Evolutionary conservation across 53 echinoderm and acorn worm species (phyloP).

Genomic region (Crossaster papposus): DNA sequence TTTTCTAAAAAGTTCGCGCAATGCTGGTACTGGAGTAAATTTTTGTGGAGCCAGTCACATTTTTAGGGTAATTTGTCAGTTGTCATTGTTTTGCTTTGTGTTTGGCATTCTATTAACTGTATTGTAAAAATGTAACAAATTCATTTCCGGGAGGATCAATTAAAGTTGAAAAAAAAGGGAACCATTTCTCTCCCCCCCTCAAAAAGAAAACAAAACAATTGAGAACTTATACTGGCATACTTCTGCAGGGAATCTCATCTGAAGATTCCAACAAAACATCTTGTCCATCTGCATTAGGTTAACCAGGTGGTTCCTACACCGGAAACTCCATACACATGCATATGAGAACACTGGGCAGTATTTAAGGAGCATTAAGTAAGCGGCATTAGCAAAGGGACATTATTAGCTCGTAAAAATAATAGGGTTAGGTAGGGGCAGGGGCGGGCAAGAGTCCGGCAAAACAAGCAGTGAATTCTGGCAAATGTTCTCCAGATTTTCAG

Average conservation of each 20-base stretch:
- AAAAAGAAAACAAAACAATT: background rate
- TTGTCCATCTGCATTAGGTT: background rate
- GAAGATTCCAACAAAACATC: background rate
- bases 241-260: background rate
- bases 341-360: background rate
- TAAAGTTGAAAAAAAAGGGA: background rate
- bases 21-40: too few relatives aligned
- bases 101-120: too few relatives aligned
- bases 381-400: background rate
- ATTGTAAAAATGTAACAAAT: too few relatives aligned
- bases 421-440: background rate
- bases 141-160: too few relatives aligned
- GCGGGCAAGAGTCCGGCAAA: background rate
- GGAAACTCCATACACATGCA: background rate
- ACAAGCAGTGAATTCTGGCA: slow-evolving; percentile 2
- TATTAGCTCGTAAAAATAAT: background rate
- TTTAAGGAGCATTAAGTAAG: background rate
- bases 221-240: too few relatives aligned
- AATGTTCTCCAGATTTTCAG: slow-evolving; percentile 27
- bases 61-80: too few relatives aligned
- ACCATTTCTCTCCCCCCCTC: background rate
- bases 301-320: background rate
- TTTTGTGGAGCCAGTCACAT: too few relatives aligned
- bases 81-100: too few relatives aligned
- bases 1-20: too few relatives aligned